Conservation (phyloP, 1,140 invertebrate species). For the Heterodera carotae region DNA sequence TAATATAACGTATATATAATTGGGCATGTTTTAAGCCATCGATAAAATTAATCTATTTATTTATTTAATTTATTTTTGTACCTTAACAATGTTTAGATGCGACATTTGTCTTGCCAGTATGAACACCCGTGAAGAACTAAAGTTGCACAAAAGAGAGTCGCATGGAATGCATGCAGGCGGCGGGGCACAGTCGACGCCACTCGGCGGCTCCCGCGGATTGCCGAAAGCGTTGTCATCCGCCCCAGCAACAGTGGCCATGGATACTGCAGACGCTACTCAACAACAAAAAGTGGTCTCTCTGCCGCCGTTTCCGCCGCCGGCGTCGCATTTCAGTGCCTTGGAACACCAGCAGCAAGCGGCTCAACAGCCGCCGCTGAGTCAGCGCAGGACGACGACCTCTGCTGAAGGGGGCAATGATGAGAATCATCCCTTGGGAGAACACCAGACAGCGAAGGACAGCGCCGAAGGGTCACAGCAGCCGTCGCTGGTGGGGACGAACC, state of each 20-base stretch:
- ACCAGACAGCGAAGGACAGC: background rate
- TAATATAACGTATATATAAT: too few species aligned
- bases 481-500: background rate
- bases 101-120: slow-evolving; percentile 55
- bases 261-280: slow-evolving; percentile 4
- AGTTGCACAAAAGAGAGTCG: slow-evolving; percentile 55
- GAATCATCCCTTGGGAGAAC: background rate
- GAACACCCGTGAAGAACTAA: slow-evolving; percentile 48
- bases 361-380: background rate
- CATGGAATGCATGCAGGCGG: slow-evolving; percentile 51
- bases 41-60: too few species aligned
- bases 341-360: slow-evolving; percentile 1
- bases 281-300: slow-evolving; percentile 22
- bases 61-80: slow-evolving; percentile 31
- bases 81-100: slow-evolving; percentile 44
- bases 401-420: background rate
- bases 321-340: background rate
- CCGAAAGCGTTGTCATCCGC: slow-evolving; percentile 8
- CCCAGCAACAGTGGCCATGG: slow-evolving; percentile 6
- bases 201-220: slow-evolving; percentile 1
- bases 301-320: background rate
- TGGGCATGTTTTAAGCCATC: too few species aligned
- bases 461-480: background rate
- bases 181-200: background rate
- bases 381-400: background rate